Evolutionary conservation across 1,140 invertebrate species (phyloP).

Genomic region (Cataglyphis hispanica): DNA sequence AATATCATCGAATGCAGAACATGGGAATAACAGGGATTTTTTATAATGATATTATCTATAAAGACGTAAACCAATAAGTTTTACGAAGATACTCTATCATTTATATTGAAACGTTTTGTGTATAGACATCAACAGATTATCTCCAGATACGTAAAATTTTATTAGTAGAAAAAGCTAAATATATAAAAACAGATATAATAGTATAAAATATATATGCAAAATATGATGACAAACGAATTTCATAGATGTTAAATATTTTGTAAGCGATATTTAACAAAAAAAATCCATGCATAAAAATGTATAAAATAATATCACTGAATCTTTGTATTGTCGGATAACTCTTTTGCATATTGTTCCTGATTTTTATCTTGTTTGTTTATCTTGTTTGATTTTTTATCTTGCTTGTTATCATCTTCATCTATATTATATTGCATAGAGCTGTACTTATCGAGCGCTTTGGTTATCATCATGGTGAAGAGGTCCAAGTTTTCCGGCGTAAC

Average conservation of each 20-base stretch:
- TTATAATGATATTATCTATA: background rate
- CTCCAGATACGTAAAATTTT: background rate
- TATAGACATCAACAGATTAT: background rate
- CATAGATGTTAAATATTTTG: background rate
- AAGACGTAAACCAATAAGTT: background rate
- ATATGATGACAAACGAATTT: background rate
- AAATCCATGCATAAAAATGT: background rate
- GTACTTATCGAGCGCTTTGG: slow-evolving; percentile 90
- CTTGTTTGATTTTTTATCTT: too few relatives aligned
- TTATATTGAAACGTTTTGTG: background rate
- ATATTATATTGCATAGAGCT: slow-evolving; percentile 82
- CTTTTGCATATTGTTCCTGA: too few relatives aligned
- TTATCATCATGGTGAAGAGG: slow-evolving; percentile 88
- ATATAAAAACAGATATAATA: background rate
- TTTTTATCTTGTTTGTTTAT: background rate
- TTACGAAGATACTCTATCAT: background rate
- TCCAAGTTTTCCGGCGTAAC: slow-evolving; percentile 87
- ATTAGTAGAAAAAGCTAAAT: background rate
- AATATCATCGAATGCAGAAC: background rate
- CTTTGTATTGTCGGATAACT: background rate
- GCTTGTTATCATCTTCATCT: background rate
- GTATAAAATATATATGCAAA: background rate
- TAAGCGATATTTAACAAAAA: background rate
- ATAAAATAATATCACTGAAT: background rate
- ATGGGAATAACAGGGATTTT: background rate